Evolutionary conservation across 2,113 vertebrate genomes (phyloP).

Genomic region (Heteronetta atricapilla): DNA sequence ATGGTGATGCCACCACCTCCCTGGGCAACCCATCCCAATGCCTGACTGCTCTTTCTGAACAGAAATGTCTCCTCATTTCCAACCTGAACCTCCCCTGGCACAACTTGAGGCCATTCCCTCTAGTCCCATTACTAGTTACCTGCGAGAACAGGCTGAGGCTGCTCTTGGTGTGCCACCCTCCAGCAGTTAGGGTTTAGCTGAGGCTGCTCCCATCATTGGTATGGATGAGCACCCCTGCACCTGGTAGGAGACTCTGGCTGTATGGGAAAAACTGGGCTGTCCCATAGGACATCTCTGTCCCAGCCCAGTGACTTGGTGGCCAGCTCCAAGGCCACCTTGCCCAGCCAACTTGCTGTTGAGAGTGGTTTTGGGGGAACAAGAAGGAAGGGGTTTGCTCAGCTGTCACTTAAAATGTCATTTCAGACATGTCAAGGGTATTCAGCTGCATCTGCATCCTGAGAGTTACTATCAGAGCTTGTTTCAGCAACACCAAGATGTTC

Average conservation of each 20-base stretch:
- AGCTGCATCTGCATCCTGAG: neutral
- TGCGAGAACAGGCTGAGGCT: neutral
- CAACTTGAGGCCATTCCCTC: no score
- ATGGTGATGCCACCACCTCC: no score
- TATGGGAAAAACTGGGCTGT: neutral
- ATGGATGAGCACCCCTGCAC: neutral
- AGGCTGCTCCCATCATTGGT: neutral
- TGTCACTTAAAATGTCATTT: neutral
- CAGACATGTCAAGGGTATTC: no score
- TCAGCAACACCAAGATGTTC: neutral
- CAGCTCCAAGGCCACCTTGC: neutral
- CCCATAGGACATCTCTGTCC: neutral
- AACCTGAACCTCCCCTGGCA: no score
- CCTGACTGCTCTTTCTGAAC: no score
- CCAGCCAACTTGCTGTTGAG: neutral
- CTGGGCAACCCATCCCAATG: no score
- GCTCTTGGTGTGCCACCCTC: accelerated
- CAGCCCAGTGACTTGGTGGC: neutral
- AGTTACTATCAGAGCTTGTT: neutral
- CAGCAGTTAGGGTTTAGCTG: neutral
- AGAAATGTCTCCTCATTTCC: no score
- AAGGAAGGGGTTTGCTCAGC: neutral
- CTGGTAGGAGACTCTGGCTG: neutral
- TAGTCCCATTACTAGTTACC: no score
- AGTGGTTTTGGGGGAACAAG: neutral